Conservation (phyloP, 2,113 vertebrate species). For the Scytalopus superciliaris region DNA sequence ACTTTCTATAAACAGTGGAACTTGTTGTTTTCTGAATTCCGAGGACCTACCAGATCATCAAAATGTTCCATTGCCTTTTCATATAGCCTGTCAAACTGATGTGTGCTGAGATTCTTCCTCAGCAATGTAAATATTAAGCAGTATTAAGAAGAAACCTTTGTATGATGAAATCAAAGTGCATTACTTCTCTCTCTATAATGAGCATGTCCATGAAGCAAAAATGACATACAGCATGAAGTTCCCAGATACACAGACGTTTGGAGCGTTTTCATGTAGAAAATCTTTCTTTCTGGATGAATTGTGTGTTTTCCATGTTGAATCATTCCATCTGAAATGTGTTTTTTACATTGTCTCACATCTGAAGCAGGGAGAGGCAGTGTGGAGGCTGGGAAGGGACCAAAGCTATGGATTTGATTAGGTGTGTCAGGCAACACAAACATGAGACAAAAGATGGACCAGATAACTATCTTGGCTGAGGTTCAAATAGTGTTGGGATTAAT, state of each 20-base stretch:
- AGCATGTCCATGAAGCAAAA: background rate
- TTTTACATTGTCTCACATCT: background rate
- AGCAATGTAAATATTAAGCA: background rate
- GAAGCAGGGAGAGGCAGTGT: background rate
- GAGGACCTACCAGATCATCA: background rate
- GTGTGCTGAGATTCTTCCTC: background rate
- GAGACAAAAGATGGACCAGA: background rate
- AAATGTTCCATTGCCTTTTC: background rate
- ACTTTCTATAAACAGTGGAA: background rate
- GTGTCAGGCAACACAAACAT: background rate
- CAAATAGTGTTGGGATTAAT: background rate
- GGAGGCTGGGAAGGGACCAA: background rate
- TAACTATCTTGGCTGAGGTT: background rate
- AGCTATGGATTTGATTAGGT: conserved; percentile 25
- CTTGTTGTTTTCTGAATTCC: background rate
- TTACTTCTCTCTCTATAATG: background rate
- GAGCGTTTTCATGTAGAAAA: background rate
- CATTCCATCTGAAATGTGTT: background rate
- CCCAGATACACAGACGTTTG: background rate
- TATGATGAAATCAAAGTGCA: background rate
- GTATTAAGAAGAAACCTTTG: background rate
- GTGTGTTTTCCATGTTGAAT: background rate
- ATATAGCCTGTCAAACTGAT: background rate
- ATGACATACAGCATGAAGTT: background rate
- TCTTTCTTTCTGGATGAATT: background rate